phyloP scores from a whole-genome alignment of 1,140 invertebrate species.

The Patella vulgata region DNA sequence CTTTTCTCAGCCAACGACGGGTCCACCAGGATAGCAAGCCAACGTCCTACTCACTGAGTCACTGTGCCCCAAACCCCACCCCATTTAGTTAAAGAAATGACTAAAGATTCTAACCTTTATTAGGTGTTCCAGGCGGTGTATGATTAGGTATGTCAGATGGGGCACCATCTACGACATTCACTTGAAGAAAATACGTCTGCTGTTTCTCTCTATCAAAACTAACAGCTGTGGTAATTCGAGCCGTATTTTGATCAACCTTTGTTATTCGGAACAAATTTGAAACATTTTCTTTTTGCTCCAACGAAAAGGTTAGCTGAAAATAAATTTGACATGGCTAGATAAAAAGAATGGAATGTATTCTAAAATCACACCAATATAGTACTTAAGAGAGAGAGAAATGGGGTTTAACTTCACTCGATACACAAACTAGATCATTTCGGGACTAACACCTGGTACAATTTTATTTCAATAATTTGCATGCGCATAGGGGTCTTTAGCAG shows the following conservation, averaged over 20 bases:
- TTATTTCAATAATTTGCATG: too few relatives aligned
- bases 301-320: conserved; percentile 17
- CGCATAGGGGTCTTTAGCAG: too few relatives aligned
- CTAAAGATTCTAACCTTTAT: conserved; percentile 52
- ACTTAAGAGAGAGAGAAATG: too few relatives aligned
- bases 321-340: background rate
- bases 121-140: conserved; percentile 41
- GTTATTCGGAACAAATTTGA: conserved; percentile 37
- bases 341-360: background rate
- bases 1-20: too few relatives aligned
- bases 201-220: conserved; percentile 49
- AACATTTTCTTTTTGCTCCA: conserved; percentile 37
- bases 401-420: too few relatives aligned
- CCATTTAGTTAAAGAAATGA: too few relatives aligned
- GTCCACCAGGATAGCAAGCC: too few relatives aligned
- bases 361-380: too few relatives aligned
- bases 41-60: too few relatives aligned
- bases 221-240: conserved; percentile 41
- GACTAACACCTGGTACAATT: too few relatives aligned
- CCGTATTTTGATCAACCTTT: conserved; percentile 34
- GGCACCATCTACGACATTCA: conserved; percentile 45
- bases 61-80: too few relatives aligned
- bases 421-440: too few relatives aligned
- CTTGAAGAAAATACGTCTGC: conserved; percentile 43
- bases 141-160: conserved; percentile 44